Base-by-base conservation (phyloP, 2,797 vertebrate species). In the Toxotes lorentzi region DNA sequence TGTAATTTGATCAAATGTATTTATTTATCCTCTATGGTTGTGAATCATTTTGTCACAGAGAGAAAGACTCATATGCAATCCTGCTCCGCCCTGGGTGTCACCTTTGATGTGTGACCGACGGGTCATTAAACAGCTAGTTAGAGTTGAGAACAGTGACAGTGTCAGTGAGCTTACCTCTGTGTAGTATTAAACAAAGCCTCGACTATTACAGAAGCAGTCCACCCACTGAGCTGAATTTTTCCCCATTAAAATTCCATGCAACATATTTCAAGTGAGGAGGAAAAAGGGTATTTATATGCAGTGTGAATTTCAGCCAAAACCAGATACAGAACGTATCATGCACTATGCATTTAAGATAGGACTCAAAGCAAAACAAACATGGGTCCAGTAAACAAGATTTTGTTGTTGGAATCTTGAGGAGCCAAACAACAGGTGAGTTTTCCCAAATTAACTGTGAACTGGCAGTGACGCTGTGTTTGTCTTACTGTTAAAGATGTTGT, bases 241-340 rank as follows among this genome's bases (percentile, higher is more conserved):
- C 5, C 38, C 3, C 45, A 60, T 71, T 61, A n/a, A 60, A 71
- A 69, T 40, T 47, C 40, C 23, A 7, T 43, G 23, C 41, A 43
- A 32, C 8, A 2, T n/a, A 35, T 43, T 56, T 7, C 7, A 51
- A 69, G 61, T n/a, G 43, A 71, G 54, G 41, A 38, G 4, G 23
- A 69, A 45, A 57, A 41, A 23, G 16, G 19, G 7, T 4, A 73
- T 78, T 84, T 62, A 58, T 58, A 82, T 81, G 77, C 71, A 67
- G 63, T n/a, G 19, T 7, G 43, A 47, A 43, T 70, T 63, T 35
- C 69, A 63, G 54, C 64, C 66, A 60, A 41, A 69, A 54, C 23
- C 23, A 12, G 40, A 16, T n/a, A 34, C 30, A 24, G 45, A 66
- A 74, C 34, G 59, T 57, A 10, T 56, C 57, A 40, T 69, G 71